phyloP scores from a whole-genome alignment of 2,888 invertebrate species.

The Axea sp. region DNA sequence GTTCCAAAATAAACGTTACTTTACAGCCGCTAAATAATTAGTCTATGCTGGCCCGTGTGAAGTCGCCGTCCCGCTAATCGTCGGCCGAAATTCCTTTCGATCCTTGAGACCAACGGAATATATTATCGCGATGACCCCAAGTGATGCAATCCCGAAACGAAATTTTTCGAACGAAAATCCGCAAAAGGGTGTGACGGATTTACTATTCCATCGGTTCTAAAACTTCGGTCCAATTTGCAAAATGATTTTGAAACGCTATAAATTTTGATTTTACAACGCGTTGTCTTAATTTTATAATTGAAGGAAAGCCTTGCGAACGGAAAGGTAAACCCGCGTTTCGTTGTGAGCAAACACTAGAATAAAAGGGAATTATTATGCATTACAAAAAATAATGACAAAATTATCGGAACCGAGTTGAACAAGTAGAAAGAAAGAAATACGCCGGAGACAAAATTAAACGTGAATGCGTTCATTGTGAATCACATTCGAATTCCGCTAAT shows the following conservation, averaged over 20 bases:
- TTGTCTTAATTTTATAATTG: too few species aligned
- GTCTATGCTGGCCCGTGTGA: conserved; percentile 53
- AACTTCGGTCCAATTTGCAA: neutral
- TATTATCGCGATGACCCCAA: conserved; percentile 60
- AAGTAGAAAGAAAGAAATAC: too few species aligned
- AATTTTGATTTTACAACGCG: neutral
- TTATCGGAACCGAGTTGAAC: too few species aligned
- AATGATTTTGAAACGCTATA: neutral
- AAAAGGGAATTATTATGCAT: too few species aligned
- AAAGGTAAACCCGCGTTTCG: too few species aligned
- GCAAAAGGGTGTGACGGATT: conserved; percentile 47
- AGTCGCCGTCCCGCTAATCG: conserved; percentile 61
- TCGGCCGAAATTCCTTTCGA: conserved; percentile 57
- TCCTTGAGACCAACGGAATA: conserved; percentile 51
- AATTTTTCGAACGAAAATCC: conserved; percentile 42
- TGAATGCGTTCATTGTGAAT: conserved; percentile 52
- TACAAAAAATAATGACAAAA: too few species aligned
- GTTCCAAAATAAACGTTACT: conserved; percentile 39
- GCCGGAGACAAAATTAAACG: conserved; percentile 30
- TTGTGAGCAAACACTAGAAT: too few species aligned
- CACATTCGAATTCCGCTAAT: conserved; percentile 51
- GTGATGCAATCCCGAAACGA: conserved; percentile 47
- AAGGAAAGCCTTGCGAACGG: too few species aligned
- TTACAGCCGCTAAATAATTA: conserved; percentile 58
- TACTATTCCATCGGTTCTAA: conserved; percentile 11